Percentiles rank a stretch among this genome's conserved stretches.
Conservation (phyloP, 2,113 vertebrate species). For the Cephalopterus ornatus region DNA sequence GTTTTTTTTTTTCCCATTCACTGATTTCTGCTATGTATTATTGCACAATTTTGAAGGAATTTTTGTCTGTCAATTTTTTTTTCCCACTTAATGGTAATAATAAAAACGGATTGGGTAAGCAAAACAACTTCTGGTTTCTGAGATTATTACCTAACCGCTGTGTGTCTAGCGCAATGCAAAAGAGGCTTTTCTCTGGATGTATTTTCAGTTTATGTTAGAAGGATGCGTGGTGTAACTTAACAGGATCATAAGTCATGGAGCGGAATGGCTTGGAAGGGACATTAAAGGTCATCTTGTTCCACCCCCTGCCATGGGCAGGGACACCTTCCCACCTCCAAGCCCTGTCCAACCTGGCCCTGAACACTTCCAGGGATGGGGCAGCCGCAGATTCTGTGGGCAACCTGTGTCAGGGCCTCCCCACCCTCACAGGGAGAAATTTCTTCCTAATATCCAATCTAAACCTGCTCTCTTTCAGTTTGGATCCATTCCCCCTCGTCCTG, state of each 20-base stretch:
- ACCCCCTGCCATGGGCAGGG: background rate
- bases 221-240: background rate
- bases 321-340: background rate
- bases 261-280: background rate
- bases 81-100: conserved; percentile 68
- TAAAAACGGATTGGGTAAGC: conserved; percentile 66
- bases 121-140: conserved; percentile 1
- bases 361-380: background rate
- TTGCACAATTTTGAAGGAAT: conserved; percentile 71
- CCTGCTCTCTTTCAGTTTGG: background rate
- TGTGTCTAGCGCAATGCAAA: background rate
- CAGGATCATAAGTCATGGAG: background rate
- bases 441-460: background rate
- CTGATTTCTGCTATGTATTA: conserved; percentile 66
- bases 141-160: background rate
- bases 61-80: conserved; percentile 64
- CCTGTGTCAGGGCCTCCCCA: background rate
- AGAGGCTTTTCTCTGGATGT: background rate
- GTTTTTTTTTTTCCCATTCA: background rate
- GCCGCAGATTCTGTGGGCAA: background rate
- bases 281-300: background rate
- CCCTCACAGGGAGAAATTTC: background rate
- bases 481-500: background rate
- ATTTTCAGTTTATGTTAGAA: background rate
- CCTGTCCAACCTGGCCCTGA: background rate